Evolutionary conservation across 64 coral and sea anemone species (phyloP), one percentile per base, ranked within the genome.

Genomic region (Stylophora pistillata): DNA sequence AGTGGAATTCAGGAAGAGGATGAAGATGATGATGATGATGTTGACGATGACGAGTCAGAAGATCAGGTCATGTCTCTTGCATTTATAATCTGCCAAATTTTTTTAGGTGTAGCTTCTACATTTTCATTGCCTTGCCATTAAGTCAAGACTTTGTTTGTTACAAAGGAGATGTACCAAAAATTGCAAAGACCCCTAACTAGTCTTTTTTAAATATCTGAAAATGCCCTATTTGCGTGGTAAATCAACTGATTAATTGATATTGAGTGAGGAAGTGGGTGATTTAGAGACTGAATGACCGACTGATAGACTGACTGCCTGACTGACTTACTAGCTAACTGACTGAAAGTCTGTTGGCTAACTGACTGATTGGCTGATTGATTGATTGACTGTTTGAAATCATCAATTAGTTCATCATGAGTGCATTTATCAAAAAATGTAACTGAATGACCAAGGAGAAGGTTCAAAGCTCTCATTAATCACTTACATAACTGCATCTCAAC

Each of bases 21-120:
- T 30, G 87, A 89, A 10, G 92, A 94, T 15, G 86, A 88, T 54
- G 89, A 90, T 9, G 78, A 83, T 4, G 92, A 82, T 77, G 30
- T 73, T 72, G 60, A 86, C 21, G 72, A 86, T 54, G 60, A 81
- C 14, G 66, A 78, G 10, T 73, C 84, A 28, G 73, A 88, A 10
- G 73, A 79, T 65, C 70, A 83, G 78, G 78, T 89, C 17, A 26
- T 28, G 0, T 74, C 1, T 9, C 11, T 61, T 53, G 2, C 62
- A 14, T 71, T 13, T 64, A 23, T 23, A 21, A 21, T 68, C 26
- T 21, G 25, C 37, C 37, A 47, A 47, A 47, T 47, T 47, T 3
- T 47, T 47, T 3, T 47, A 47, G 37, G 7, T 3, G 37, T 47
- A 47, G 37, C 7, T 47, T 47, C 7, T 47, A 47, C 7, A 47